Evolutionary conservation across 2,888 invertebrate genomes (phyloP).

Genomic region (Drosophila falleni): DNA sequence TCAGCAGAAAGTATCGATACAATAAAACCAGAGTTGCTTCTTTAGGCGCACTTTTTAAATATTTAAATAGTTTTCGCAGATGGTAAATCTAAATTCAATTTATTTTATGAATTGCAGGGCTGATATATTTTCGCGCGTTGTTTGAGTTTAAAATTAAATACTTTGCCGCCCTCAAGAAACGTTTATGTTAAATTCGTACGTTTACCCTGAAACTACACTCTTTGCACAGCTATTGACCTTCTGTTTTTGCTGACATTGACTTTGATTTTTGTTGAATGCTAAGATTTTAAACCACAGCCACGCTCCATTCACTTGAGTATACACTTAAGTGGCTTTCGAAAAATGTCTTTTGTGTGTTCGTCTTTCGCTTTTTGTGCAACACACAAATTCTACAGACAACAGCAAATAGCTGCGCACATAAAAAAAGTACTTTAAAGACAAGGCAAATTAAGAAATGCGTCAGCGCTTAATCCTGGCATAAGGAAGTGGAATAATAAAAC

Average conservation of each 20-base stretch:
- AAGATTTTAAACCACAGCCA: conserved; percentile 43
- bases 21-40: neutral
- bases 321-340: conserved; percentile 40
- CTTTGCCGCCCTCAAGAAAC: neutral
- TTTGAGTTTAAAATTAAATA: neutral
- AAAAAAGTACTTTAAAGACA: neutral
- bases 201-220: conserved; percentile 7
- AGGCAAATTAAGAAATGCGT: conserved; percentile 41
- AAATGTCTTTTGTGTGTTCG: conserved; percentile 60
- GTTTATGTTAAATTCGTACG: conserved; percentile 8
- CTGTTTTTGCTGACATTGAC: conserved; percentile 49
- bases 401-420: neutral
- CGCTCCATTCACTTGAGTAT: conserved; percentile 39
- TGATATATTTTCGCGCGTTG: neutral
- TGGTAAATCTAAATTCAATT: neutral
- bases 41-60: neutral
- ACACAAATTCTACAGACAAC: conserved; percentile 29
- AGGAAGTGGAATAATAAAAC: neutral
- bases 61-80: neutral
- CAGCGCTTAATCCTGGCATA: conserved; percentile 52
- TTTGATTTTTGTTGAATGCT: conserved; percentile 42
- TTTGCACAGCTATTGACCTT: conserved; percentile 60
- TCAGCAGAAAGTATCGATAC: neutral
- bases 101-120: neutral
- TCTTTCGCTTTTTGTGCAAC: conserved; percentile 31